Conservation (phyloP, 2,113 vertebrate species). For the Trachemys scripta region DNA sequence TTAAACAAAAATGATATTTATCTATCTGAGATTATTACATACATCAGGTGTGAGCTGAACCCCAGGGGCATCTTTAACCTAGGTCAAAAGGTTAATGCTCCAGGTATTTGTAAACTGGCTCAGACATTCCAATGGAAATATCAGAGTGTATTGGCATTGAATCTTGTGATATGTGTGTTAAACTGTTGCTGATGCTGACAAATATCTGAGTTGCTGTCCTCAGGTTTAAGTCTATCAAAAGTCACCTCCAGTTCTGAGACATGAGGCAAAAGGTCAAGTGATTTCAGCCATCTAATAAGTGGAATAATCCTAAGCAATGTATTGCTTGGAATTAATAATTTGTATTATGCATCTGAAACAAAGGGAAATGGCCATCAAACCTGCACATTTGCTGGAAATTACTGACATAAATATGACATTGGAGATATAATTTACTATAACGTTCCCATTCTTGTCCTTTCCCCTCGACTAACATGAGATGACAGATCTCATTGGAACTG, state of each 20-base stretch:
- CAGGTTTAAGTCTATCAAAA: neutral
- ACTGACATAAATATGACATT: neutral
- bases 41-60: neutral
- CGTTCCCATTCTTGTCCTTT: neutral
- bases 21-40: neutral
- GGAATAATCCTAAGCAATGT: neutral
- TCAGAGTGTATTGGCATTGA: neutral
- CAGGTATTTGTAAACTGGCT: neutral
- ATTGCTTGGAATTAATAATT: neutral
- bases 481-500: neutral
- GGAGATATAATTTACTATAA: neutral
- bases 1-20: neutral
- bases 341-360: neutral
- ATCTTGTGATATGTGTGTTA: neutral
- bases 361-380: neutral
- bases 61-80: neutral
- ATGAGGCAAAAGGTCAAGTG: neutral
- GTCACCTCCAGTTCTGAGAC: neutral
- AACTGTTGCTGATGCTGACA: neutral
- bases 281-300: neutral
- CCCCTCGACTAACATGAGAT: rapidly evolving
- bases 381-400: neutral
- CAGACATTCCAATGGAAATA: neutral
- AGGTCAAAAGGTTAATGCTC: neutral
- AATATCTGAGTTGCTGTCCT: neutral